Evolutionary conservation across 1,140 invertebrate genomes (phyloP), one percentile per base, ranked within the genome.

Genomic region (Drosophila guanche): DNA sequence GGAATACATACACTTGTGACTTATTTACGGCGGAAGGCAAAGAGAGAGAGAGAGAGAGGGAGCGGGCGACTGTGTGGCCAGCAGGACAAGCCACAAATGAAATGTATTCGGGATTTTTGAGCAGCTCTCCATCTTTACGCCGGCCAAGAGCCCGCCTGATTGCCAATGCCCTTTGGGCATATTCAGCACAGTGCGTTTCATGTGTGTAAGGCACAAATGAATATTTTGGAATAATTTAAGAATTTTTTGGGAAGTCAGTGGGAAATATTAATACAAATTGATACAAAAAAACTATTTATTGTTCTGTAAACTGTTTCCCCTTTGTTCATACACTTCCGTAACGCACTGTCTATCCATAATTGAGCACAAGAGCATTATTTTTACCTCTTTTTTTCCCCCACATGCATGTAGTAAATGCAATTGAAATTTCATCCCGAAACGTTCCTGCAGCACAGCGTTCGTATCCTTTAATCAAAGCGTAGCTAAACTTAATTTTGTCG

Each of bases 81-180:
- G 55, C 51, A 56, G 66, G 43, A 77, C 77, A 78, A 67, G 75
- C 81, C 81, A 51, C 83, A 86, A 86, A 81, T 88, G 83, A 81
- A 88, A 83, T 79, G 81, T 71, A 58, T 51, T 51, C 53, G 60
- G 48, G 66, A 48, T 68, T 71, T 50, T 74, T 40, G 57, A 51
- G 61, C 58, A 43, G 51, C 45, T 29, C 51, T 58, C 20, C 51
- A 51, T 60, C 51, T 80, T 63, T 33, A 27, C 45, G 37, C 33
- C 48, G 51, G 8, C 22, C 33, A 33, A 41, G 12, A 52, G 23
- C 16, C 46, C 8, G 45, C 47, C 52, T 63, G 52, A 73, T 73
- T 52, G 70, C 52, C 69, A 33, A 63, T 56, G 52, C 43, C 33
- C 46, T 63, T 40, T 56, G 42, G 33, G 33, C 33, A 37, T 42